Conservation (phyloP, 2,797 vertebrate genomes). For the Pristis pectinata region DNA sequence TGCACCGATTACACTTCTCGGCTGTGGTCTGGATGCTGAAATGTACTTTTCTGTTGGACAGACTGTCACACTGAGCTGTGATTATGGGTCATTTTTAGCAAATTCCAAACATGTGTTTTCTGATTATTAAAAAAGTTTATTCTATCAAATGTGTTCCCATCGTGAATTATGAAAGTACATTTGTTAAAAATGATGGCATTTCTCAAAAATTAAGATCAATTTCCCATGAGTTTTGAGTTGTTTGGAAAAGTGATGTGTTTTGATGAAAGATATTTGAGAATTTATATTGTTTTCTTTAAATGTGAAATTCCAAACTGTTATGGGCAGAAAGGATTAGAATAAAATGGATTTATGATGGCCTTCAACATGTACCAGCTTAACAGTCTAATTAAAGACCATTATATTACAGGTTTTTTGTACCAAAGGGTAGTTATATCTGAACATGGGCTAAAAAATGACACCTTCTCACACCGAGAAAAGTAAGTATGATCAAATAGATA, state of each 20-base stretch:
- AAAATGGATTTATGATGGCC: not conserved
- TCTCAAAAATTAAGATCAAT: not conserved
- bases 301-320: not conserved
- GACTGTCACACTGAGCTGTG: not conserved
- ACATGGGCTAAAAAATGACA: slow-evolving; percentile 70
- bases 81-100: not conserved
- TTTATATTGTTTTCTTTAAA: not conserved
- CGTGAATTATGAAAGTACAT: not conserved
- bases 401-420: slow-evolving; percentile 66
- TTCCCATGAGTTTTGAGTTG: not conserved
- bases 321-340: not conserved
- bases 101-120: not conserved
- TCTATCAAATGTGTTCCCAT: not conserved
- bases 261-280: not conserved
- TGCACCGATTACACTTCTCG: too few relatives aligned
- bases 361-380: not conserved
- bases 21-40: not conserved
- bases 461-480: slow-evolving; percentile 77
- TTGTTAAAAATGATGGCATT: not conserved
- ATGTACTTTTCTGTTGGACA: not conserved
- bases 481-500: slow-evolving; percentile 50
- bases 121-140: not conserved
- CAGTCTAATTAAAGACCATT: not conserved
- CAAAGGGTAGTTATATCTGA: slow-evolving; percentile 77
- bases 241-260: not conserved